Evolutionary conservation across 23 tunicate species (phyloP).

Genomic region (Styela plicata): DNA sequence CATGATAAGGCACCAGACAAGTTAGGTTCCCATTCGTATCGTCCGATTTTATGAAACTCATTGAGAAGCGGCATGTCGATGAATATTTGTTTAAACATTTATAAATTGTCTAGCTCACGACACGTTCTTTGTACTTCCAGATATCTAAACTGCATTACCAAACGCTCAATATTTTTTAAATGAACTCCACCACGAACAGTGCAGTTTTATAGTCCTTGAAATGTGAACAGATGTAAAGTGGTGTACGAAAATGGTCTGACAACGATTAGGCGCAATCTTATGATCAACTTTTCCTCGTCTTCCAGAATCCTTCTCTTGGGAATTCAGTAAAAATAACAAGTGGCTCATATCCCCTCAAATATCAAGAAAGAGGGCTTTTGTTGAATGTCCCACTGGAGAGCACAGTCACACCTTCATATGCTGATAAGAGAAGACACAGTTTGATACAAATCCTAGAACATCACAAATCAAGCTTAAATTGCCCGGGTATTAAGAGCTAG

Average conservation of each 20-base stretch:
- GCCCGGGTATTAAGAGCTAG: too few relatives aligned
- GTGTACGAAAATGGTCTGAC: constrained; percentile 59
- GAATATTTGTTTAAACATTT: too few relatives aligned
- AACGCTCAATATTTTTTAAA: too few relatives aligned
- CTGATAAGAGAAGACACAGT: constrained; percentile 49
- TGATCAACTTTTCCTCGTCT: constrained; percentile 44
- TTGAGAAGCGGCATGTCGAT: too few relatives aligned
- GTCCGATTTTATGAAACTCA: too few relatives aligned
- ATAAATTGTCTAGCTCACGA: too few relatives aligned
- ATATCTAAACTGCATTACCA: too few relatives aligned
- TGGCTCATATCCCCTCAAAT: constrained; percentile 64
- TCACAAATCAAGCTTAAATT: too few relatives aligned
- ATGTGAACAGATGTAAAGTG: constrained; percentile 9
- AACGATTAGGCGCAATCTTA: constrained; percentile 56
- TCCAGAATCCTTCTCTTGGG: constrained; percentile 49
- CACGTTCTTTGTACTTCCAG: too few relatives aligned
- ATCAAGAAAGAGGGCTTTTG: constrained; percentile 58
- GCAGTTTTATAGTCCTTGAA: constrained; percentile 44
- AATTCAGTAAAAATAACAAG: constrained; percentile 41
- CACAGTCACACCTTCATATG: constrained; percentile 44
- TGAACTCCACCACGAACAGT: too few relatives aligned
- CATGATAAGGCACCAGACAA: too few relatives aligned
- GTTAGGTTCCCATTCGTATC: too few relatives aligned
- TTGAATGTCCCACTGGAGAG: constrained; percentile 60
- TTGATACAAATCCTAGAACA: constrained; percentile 53